Conservation (phyloP, 2,113 vertebrate species). For the Osmerus eperlanus region DNA sequence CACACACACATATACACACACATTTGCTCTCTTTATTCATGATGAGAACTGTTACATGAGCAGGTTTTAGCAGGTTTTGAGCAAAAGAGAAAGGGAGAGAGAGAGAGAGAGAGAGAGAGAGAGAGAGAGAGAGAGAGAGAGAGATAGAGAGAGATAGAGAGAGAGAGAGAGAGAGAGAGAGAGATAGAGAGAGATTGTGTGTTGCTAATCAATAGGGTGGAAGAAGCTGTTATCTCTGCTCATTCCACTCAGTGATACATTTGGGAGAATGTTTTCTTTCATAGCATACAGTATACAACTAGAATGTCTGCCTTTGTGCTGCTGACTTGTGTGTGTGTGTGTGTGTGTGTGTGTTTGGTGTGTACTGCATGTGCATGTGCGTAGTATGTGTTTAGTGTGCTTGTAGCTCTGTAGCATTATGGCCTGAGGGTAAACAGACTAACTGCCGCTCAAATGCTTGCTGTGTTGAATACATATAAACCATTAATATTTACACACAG, state of each 20-base stretch:
- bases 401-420: constrained; percentile 4
- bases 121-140: no score
- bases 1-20: no score
- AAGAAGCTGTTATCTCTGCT: constrained; percentile 23
- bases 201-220: constrained; percentile 20
- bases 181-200: neutral
- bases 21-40: no score
- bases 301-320: constrained; percentile 27
- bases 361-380: neutral
- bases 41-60: no score
- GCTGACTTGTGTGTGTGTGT: constrained; percentile 18
- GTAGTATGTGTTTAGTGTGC: neutral
- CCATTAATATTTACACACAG: constrained; percentile 36
- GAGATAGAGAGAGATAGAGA: neutral
- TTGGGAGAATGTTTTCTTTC: constrained; percentile 24
- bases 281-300: constrained; percentile 5
- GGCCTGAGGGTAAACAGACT: constrained; percentile 40
- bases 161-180: neutral
- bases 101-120: neutral
- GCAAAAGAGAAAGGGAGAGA: neutral
- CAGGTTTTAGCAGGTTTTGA: neutral
- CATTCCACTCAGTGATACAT: constrained; percentile 18
- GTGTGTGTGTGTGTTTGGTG: constrained; percentile 6
- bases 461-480: constrained; percentile 39
- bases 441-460: constrained; percentile 20